These are phyloP conservation scores for Tachyglossus aculeatus DNA, from an alignment of 2,797 vertebrate species.

Conservation along the genomic window DNA sequence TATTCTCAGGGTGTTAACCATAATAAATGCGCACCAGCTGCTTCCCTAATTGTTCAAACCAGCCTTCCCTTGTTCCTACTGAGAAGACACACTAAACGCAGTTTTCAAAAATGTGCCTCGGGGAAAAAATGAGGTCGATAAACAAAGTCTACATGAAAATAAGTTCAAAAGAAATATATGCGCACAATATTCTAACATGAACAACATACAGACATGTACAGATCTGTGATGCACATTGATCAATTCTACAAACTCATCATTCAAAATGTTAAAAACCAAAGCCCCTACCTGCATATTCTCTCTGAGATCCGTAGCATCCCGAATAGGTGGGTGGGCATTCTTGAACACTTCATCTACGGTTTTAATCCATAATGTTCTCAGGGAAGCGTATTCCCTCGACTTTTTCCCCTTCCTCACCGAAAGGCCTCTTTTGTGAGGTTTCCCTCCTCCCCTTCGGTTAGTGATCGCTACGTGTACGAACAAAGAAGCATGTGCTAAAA, in stretches of 20 bases:
- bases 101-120: neutral
- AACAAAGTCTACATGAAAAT: neutral
- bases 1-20: neutral
- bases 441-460: conserved; percentile 95
- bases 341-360: conserved; percentile 95
- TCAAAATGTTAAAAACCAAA: neutral
- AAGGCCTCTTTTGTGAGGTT: conserved; percentile 95
- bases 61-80: neutral
- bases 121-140: too few relatives aligned
- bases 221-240: neutral
- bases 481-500: conserved; percentile 88
- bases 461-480: conserved; percentile 98
- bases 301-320: conserved; percentile 94
- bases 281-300: conserved; percentile 96
- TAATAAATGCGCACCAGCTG: rapidly evolving
- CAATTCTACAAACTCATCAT: neutral
- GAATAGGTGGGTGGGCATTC: conserved; percentile 88
- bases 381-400: conserved; percentile 91
- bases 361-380: conserved; percentile 95
- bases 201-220: neutral
- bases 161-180: neutral
- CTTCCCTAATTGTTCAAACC: rapidly evolving
- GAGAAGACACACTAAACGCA: too few relatives aligned
- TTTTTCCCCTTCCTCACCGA: conserved; percentile 95
- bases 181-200: too few relatives aligned